Percentiles rank a stretch among this genome's conserved stretches.
phyloP scores from a whole-genome alignment of 2,797 vertebrate genomes.

The Cottoperca gobio region DNA sequence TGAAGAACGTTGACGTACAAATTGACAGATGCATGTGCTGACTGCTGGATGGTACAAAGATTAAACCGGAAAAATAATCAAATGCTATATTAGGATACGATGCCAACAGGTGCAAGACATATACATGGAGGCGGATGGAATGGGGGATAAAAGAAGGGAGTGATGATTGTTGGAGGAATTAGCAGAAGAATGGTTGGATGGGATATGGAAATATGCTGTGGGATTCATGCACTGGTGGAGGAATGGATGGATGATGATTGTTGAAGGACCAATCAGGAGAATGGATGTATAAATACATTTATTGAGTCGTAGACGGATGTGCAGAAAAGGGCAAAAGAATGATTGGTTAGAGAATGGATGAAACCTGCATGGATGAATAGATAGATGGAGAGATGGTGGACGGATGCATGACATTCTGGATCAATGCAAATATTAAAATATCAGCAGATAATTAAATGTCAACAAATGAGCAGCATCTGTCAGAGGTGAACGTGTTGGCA shows the following conservation, averaged over 20 bases:
- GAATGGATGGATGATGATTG: neutral
- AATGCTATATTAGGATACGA: too few relatives aligned
- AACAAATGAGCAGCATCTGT: slow-evolving; percentile 27
- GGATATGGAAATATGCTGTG: neutral
- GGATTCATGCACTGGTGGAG: neutral
- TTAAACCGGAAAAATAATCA: too few relatives aligned
- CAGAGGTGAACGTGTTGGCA: slow-evolving; percentile 39
- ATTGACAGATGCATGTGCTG: neutral
- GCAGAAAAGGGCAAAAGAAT: neutral
- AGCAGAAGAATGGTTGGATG: neutral
- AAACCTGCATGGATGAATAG: neutral
- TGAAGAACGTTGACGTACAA: neutral
- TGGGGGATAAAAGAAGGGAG: neutral
- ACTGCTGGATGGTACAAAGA: neutral
- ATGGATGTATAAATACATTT: neutral
- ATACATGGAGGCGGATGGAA: neutral
- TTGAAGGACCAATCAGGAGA: neutral
- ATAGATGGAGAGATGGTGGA: too few relatives aligned
- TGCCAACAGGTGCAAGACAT: too few relatives aligned
- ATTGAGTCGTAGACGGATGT: neutral
- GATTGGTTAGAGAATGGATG: neutral
- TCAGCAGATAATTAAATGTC: slow-evolving; percentile 63
- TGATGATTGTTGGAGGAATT: neutral
- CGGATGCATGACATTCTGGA: slow-evolving; percentile 32
- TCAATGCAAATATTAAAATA: slow-evolving; percentile 43